Base-by-base conservation (phyloP, 1,140 invertebrate species). In the Prorops nasuta region DNA sequence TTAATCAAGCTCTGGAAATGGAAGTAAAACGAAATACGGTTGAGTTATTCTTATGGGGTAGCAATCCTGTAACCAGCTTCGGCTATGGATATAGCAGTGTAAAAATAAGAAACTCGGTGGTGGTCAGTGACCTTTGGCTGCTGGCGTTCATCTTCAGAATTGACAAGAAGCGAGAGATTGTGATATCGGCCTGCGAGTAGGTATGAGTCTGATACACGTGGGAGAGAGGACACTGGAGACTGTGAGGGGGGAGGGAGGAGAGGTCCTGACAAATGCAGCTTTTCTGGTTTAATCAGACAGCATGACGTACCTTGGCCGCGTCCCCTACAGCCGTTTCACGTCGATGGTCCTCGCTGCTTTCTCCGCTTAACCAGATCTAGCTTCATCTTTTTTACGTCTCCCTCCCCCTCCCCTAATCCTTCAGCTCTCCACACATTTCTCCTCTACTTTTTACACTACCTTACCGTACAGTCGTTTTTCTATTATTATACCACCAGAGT, bases 221-320 rank as follows among this genome's bases (percentile, higher is more conserved):
- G 34, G 34, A 46, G 20, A 40, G 36, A 58, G n/a, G n/a, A n/a
- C n/a, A n/a, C n/a, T n/a, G n/a, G n/a, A n/a, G n/a, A n/a, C n/a
- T 28, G 24, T 4, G 24, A 28, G 24, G 24, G 24, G 24, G 24
- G 24, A 10, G 24, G 24, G 24, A 10, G 4, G 24, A 28, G 4
- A 4, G 24, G 24, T 28, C 24, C 53, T 62, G 58, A 49, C 58
- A 62, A 62, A 62, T 54, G 49, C 57, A 60, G 44, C 35, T 35
- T 45, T 28, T 43, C 35, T 48, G 42, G 59, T 56, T 61, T 56
- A 61, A 61, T 61, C 54, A 54, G 49, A 50, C 52, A 46, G 41
- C 51, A n/a, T 54, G 47, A 37, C 50, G 46, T 44, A 28, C 51
- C 34, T 10, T 28, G 4, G 47, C 45, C 31, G 50, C 35, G 24